Evolutionary conservation across 1,140 invertebrate species (phyloP).

Genomic region (Piezodorus guildinii): DNA sequence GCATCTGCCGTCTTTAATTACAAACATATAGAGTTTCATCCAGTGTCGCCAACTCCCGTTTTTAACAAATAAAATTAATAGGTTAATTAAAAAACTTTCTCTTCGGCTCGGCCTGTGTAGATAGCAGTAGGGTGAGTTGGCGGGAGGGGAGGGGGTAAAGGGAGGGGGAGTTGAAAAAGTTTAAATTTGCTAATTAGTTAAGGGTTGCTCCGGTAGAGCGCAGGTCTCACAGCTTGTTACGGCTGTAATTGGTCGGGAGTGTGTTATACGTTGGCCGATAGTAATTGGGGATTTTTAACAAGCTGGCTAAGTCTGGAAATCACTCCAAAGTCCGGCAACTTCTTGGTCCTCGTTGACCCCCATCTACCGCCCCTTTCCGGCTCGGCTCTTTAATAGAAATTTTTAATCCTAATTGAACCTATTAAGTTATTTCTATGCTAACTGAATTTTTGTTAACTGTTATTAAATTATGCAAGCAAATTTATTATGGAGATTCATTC

Average conservation of each 20-base stretch:
- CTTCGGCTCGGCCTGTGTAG: not conserved
- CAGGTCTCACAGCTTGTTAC: constrained; percentile 4
- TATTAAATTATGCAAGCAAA: too few relatives aligned
- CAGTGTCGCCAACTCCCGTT: constrained; percentile 10
- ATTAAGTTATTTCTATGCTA: too few relatives aligned
- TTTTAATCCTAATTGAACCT: too few relatives aligned
- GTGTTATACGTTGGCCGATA: not conserved
- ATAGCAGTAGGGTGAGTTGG: not conserved
- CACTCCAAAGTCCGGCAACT: too few relatives aligned
- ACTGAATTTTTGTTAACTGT: too few relatives aligned
- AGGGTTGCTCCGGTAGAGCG: not conserved
- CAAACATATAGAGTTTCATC: constrained; percentile 20
- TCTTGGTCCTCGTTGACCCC: too few relatives aligned
- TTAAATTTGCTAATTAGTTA: constrained; percentile 16
- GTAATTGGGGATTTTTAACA: too few relatives aligned
- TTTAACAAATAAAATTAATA: constrained; percentile 20
- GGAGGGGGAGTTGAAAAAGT: constrained; percentile 1
- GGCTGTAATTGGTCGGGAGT: constrained; percentile 3
- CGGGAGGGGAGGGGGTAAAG: not conserved
- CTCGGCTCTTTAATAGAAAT: too few relatives aligned
- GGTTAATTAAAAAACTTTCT: constrained; percentile 20
- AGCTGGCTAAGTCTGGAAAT: too few relatives aligned
- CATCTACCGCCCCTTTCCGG: too few relatives aligned
- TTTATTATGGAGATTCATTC: too few relatives aligned
- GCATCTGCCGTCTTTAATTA: constrained; percentile 13